phyloP scores from a whole-genome alignment of 2,113 vertebrate species.

The Brevimyrus niger region DNA sequence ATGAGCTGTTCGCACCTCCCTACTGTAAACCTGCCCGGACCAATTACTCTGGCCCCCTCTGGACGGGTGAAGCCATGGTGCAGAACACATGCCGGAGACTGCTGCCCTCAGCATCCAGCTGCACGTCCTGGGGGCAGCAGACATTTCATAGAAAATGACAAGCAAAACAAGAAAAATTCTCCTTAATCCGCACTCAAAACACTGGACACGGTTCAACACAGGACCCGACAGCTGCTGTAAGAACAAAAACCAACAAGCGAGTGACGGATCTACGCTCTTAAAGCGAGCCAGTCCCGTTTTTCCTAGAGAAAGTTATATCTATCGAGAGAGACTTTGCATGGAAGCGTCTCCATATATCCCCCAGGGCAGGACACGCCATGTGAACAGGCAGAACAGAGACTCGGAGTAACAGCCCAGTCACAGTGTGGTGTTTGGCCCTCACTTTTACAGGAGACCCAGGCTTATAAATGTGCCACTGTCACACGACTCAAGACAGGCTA shows the following conservation, averaged over 20 bases:
- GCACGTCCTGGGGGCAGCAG: constrained; percentile 24
- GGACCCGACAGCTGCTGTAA: constrained; percentile 17
- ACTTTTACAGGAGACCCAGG: background rate
- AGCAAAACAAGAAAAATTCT: constrained; percentile 25
- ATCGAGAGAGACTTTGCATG: background rate
- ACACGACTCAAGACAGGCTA: background rate
- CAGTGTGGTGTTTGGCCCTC: background rate
- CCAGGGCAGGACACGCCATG: background rate
- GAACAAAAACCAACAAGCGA: background rate
- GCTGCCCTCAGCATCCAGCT: constrained; percentile 32
- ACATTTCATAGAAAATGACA: constrained; percentile 12
- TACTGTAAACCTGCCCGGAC: constrained; percentile 65
- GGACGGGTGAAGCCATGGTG: constrained; percentile 34
- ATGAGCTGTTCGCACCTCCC: constrained; percentile 60
- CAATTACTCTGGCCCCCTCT: constrained; percentile 47
- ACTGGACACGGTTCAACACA: constrained; percentile 9
- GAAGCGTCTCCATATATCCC: background rate
- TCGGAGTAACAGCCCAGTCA: background rate
- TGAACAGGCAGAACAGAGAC: background rate
- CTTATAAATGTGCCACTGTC: background rate
- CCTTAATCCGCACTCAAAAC: constrained; percentile 6
- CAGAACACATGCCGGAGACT: constrained; percentile 37
- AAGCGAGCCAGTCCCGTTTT: background rate
- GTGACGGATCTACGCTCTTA: background rate
- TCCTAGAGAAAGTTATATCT: background rate